phyloP scores from a whole-genome alignment of 2,888 invertebrate species.

The Melanchra persicariae region DNA sequence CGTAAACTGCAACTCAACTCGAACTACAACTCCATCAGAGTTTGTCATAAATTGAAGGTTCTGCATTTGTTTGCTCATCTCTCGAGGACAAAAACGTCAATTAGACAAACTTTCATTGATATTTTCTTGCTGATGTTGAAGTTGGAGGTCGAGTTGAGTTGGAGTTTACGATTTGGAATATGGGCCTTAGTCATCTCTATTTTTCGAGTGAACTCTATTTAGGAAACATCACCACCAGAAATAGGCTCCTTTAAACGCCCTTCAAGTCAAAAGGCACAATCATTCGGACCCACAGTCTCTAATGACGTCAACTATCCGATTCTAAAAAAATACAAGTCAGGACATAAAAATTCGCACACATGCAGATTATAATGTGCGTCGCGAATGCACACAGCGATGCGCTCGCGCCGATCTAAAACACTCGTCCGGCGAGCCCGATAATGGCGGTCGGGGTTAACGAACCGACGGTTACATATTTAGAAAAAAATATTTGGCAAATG shows the following conservation, averaged over 20 bases:
- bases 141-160: too few species aligned
- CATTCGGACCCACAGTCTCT: conserved; percentile 35
- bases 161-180: too few species aligned
- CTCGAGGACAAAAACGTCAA: too few species aligned
- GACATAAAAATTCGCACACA: conserved; percentile 69
- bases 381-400: conserved; percentile 69
- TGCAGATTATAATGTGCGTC: conserved; percentile 58
- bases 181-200: neutral
- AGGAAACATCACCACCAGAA: conserved; percentile 25
- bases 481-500: conserved; percentile 91
- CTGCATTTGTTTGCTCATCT: too few species aligned
- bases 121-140: too few species aligned
- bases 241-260: conserved; percentile 24
- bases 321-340: conserved; percentile 73
- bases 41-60: too few species aligned
- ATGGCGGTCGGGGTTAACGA: conserved; percentile 84
- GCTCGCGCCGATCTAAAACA: conserved; percentile 86
- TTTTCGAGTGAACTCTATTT: neutral
- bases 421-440: conserved; percentile 84
- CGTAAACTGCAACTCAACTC: too few species aligned
- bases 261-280: conserved; percentile 36
- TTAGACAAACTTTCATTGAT: too few species aligned
- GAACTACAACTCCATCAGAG: too few species aligned
- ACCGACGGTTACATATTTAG: conserved; percentile 89
- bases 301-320: conserved; percentile 68